Percentiles rank a stretch among this genome's conserved stretches.
These are phyloP conservation scores for Eulacestoma nigropectus DNA, from an alignment of 2,113 vertebrate genomes.

Conservation along the genomic window DNA sequence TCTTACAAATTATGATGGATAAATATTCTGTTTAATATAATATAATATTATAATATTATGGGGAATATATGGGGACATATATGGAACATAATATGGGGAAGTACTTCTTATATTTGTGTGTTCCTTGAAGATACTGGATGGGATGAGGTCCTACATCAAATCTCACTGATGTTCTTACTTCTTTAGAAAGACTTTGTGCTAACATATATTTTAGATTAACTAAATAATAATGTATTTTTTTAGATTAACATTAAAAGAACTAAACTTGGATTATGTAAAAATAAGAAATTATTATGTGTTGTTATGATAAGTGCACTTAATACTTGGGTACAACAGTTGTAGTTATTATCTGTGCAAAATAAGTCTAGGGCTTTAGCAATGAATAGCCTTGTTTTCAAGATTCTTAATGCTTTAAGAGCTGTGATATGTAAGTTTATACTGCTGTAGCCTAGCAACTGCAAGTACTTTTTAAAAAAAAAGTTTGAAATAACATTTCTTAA, in stretches of 20 bases:
- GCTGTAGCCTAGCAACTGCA: constrained; percentile 30
- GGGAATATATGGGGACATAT: too few relatives aligned
- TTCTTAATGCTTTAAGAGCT: background rate
- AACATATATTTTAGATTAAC: background rate
- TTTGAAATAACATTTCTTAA: background rate
- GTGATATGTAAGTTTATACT: background rate
- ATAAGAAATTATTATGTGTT: background rate
- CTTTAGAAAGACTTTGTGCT: background rate
- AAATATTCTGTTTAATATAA: background rate
- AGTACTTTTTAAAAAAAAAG: background rate
- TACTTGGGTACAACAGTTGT: background rate
- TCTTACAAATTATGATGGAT: background rate
- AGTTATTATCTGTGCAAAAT: background rate
- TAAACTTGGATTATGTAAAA: background rate
- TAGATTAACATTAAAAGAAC: background rate
- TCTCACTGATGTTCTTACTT: background rate
- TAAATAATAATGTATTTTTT: background rate
- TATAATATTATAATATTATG: too few relatives aligned
- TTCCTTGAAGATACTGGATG: background rate
- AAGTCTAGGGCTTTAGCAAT: background rate
- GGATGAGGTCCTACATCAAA: background rate
- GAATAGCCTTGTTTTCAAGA: background rate
- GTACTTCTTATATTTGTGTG: background rate
- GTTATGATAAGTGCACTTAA: background rate
- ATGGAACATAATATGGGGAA: background rate